A percentile compares a stretch with the other conserved stretches of the same genome.
These are phyloP conservation scores for Agrotis puta DNA, from an alignment of 2,888 invertebrate species.

Conservation along the genomic window DNA sequence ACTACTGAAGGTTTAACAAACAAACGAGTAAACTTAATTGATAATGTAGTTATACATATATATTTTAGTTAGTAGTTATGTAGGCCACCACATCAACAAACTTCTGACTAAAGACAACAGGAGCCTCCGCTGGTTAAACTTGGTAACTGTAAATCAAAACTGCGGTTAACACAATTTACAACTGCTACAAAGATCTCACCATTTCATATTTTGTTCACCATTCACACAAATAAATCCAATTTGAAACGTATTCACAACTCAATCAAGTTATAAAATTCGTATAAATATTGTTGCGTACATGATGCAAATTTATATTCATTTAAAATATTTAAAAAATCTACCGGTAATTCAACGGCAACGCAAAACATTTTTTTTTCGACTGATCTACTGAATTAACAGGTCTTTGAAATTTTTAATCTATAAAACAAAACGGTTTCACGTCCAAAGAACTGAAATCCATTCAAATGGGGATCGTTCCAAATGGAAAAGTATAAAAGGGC, in stretches of 20 bases:
- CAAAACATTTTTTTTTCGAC: slow-evolving; percentile 47
- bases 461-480: slow-evolving; percentile 55
- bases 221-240: slow-evolving; percentile 31
- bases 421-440: slow-evolving; percentile 57
- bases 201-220: slow-evolving; percentile 35
- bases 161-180: slow-evolving; percentile 53
- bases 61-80: slow-evolving; percentile 52
- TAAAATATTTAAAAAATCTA: slow-evolving; percentile 32
- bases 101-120: slow-evolving; percentile 54
- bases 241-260: slow-evolving; percentile 22
- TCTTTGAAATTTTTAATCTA: slow-evolving; percentile 48
- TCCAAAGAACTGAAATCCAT: slow-evolving; percentile 53
- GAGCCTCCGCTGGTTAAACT: slow-evolving; percentile 50
- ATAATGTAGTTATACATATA: slow-evolving; percentile 27
- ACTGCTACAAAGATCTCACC: slow-evolving; percentile 39
- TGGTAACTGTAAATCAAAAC: slow-evolving; percentile 56
- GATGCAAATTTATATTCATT: slow-evolving; percentile 41
- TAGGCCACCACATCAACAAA: slow-evolving; percentile 57
- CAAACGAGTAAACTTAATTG: slow-evolving; percentile 37
- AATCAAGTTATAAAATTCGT: slow-evolving; percentile 23
- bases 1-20: slow-evolving; percentile 17
- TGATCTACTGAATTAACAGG: slow-evolving; percentile 50
- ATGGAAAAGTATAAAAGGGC: slow-evolving; percentile 61
- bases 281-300: slow-evolving; percentile 39
- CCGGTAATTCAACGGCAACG: slow-evolving; percentile 33